Base-by-base conservation (phyloP, 2,888 invertebrate genomes). In the Priocnemis perturbator region DNA sequence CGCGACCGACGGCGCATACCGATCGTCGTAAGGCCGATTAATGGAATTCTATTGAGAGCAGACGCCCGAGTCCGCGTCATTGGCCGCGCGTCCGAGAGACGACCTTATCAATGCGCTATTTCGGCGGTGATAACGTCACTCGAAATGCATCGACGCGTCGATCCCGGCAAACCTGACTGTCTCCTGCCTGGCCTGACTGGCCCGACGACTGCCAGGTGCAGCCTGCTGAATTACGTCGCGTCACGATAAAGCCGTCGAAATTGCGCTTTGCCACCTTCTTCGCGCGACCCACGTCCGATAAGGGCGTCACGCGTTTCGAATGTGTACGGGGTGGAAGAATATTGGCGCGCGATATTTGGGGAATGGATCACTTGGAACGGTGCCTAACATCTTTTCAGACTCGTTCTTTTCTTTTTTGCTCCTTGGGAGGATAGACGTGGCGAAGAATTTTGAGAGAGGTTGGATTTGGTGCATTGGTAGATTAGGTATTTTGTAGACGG, bases 1-100 rank as follows among this genome's bases (percentile, higher is more conserved):
- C 37, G 14, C 17, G n/a, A n/a, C 17, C 63, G 47, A 23, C 64
- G 65, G 65, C 61, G 67, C 67, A 62, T 74, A 50, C 57, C 67
- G 69, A 64, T 69, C 74, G 75, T 77, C 76, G 74, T 77, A 81
- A 84, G 85, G 81, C 86, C 81, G 86, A 85, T 87, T 86, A 87
- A 83, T 85, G 81, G 85, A 85, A 86, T 86, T 84, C 85, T 84
- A 77, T 79, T 76, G 83, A 82, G 86, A 86, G 71, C 73, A 73
- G 76, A 71, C 70, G 70, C 61, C 73, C 30, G 57, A 62, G 66
- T 53, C 67, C 69, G 78, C 79, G 85, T 86, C 85, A 83, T 82
- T 81, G 84, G 77, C 85, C 86, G 79, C 75, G 77, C 77, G 84
- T 77, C 81, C 84, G 81, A 81, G 81, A 83, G 76, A 78, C 83